phyloP scores from a whole-genome alignment of 2,888 invertebrate genomes.

The Leptinotarsa tumamoca region DNA sequence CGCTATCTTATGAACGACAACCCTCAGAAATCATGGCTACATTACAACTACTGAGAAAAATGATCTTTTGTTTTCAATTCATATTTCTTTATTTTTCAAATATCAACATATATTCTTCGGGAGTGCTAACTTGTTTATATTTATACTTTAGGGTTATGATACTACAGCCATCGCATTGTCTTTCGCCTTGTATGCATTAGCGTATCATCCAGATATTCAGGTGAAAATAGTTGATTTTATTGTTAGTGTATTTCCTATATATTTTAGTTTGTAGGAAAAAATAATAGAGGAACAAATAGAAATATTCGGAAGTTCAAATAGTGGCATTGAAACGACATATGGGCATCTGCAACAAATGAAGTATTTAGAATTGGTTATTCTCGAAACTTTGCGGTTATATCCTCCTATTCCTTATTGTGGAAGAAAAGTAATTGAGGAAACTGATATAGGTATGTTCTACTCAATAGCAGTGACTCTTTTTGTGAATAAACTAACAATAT shows the following conservation, averaged over 20 bases:
- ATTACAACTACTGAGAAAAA: too few species aligned
- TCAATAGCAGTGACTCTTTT: too few species aligned
- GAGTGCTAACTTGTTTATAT: background rate
- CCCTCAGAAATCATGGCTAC: too few species aligned
- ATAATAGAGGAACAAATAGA: constrained; percentile 44
- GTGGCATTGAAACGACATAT: constrained; percentile 25
- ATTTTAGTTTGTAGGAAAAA: constrained; percentile 37
- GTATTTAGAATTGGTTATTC: constrained; percentile 43
- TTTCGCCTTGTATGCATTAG: constrained; percentile 37
- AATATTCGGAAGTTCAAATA: constrained; percentile 42
- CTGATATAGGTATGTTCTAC: constrained; percentile 33
- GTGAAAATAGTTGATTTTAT: constrained; percentile 16
- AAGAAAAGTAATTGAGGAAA: constrained; percentile 27
- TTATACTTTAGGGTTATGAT: constrained; percentile 41
- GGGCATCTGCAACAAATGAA: constrained; percentile 43
- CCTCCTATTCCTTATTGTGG: constrained; percentile 38
- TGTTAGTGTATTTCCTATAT: background rate
- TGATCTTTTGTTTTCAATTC: too few species aligned
- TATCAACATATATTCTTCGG: too few species aligned
- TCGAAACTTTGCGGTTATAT: constrained; percentile 39
- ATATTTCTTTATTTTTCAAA: too few species aligned
- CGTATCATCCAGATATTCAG: constrained; percentile 41
- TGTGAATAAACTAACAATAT: too few species aligned
- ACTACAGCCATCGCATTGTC: constrained; percentile 40
- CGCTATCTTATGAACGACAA: too few species aligned